Evolutionary conservation across 2,888 invertebrate species (phyloP), one percentile per base, ranked within the genome.

Genomic region (Amphipoea oculea): DNA sequence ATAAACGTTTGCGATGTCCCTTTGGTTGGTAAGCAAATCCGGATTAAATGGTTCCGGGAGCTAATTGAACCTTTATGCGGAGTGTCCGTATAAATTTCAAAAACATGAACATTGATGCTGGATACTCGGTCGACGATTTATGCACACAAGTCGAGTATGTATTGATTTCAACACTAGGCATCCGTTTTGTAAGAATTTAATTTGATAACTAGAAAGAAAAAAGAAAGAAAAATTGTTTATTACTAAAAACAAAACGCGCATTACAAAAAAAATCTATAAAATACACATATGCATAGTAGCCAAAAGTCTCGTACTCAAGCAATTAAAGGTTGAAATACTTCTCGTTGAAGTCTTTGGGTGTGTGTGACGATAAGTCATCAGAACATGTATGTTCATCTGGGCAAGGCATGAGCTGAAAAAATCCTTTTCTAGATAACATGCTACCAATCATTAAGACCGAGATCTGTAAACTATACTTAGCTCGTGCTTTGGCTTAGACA

Each of bases 1-100:
- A 90, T 89, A 90, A 91, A 88, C 89, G 87, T 86, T 85, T 84
- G 78, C 86, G 86, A 83, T 86, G 88, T 89, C 89, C 89, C 87
- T 90, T 90, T 91, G 87, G 89, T 85, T 88, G 87, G 91, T 91
- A 89, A 92, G 90, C 92, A 92, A 93, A 93, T 93, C 92, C 91
- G 92, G 93, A 92, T 94, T 93, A 91, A 90, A 86, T 88, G 88
- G 86, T 89, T 86, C 79, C 81, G 81, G 77, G 86, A 89, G 85
- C 90, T 90, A 90, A 91, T 91, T 89, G 90, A 88, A 88, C 88
- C 86, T 87, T 88, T 83, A 77, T 73, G 81, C 76, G 78, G 76
- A 81, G 84, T 82, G 83, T 88, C 73, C 71, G 76, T 76, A 86
- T 75, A 82, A 73, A 80, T 85, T 83, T 81, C 36, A 83, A 88